Evolutionary conservation across 2,797 vertebrate species (phyloP).

Genomic region (Smutsia temminckii): DNA sequence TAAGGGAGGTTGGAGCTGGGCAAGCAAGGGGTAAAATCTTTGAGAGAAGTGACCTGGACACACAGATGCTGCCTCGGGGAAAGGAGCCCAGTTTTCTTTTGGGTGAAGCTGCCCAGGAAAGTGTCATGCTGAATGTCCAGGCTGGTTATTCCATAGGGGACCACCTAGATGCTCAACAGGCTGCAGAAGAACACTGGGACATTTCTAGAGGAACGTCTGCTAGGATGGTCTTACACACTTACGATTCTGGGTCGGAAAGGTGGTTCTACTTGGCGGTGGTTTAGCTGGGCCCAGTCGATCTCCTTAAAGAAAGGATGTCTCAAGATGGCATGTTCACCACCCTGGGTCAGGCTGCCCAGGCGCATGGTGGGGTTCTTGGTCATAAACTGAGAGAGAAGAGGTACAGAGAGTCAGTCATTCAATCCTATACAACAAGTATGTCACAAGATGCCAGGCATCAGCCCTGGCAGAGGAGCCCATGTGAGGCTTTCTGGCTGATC

Average conservation of each 20-base stretch:
- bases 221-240: slow-evolving; percentile 78
- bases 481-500: slow-evolving; percentile 74
- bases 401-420: slow-evolving; percentile 23
- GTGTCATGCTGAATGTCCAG: neutral
- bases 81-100: too few species aligned
- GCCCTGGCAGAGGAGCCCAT: neutral
- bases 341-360: slow-evolving; percentile 91
- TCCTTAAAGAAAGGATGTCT: slow-evolving; percentile 91
- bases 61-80: neutral
- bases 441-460: neutral
- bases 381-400: slow-evolving; percentile 89
- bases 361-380: slow-evolving; percentile 94
- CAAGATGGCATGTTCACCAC: slow-evolving; percentile 91
- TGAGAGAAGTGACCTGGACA: neutral
- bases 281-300: slow-evolving; percentile 95
- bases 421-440: neutral
- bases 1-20: neutral
- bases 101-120: neutral
- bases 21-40: neutral
- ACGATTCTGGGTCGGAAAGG: slow-evolving; percentile 98
- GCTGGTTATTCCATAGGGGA: neutral
- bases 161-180: neutral
- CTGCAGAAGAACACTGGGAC: neutral
- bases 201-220: neutral
- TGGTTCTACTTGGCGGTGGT: slow-evolving; percentile 92